Evolutionary conservation across 2,797 vertebrate species (phyloP).

Genomic region (Enteromius trimaculatus): DNA sequence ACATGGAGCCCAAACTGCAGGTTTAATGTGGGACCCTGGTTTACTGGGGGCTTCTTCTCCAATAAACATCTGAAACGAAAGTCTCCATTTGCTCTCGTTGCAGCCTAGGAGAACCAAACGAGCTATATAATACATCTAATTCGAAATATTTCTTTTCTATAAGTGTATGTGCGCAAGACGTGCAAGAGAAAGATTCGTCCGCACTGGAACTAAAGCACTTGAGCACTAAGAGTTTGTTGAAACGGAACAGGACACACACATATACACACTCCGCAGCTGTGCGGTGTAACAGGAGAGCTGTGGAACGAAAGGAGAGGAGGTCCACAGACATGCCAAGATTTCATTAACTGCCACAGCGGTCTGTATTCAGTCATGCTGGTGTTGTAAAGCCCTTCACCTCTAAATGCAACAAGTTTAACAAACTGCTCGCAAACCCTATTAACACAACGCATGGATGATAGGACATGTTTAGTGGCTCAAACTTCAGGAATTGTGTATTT

Average conservation of each 20-base stretch:
- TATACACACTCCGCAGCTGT: constrained; percentile 52
- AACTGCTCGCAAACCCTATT: constrained; percentile 2
- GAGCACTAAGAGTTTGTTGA: constrained; percentile 57
- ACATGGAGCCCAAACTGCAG: too few relatives aligned
- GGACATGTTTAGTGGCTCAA: background rate
- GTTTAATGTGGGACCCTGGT: background rate
- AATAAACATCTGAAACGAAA: background rate
- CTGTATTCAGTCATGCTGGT: constrained; percentile 26
- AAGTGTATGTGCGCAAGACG: constrained; percentile 11
- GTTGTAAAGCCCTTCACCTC: constrained; percentile 7
- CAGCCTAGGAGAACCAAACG: background rate
- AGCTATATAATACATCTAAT: background rate
- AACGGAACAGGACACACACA: constrained; percentile 49
- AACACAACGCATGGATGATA: background rate
- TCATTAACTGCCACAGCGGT: constrained; percentile 42
- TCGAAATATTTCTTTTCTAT: background rate
- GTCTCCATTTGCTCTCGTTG: constrained; percentile 1
- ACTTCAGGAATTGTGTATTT: background rate
- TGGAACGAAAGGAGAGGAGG: constrained; percentile 42
- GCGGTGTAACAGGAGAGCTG: constrained; percentile 48
- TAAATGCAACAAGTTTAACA: constrained; percentile 33
- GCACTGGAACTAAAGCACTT: constrained; percentile 48
- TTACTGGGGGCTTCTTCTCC: background rate
- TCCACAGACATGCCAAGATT: constrained; percentile 28
- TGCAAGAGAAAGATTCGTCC: constrained; percentile 40